phyloP scores from a whole-genome alignment of 2,888 invertebrate genomes.

The Heliconius aoede region DNA sequence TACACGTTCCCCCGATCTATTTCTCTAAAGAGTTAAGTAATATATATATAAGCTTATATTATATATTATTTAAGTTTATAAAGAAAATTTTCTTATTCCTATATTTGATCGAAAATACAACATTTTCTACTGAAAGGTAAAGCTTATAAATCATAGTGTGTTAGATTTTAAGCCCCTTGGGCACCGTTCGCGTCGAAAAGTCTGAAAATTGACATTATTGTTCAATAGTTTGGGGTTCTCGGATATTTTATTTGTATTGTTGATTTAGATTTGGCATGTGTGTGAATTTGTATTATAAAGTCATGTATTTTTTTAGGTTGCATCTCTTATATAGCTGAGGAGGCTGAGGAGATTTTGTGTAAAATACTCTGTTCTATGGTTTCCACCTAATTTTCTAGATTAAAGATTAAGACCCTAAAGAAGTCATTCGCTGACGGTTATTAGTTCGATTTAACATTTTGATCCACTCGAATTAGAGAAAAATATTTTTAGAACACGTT shows the following conservation, averaged over 20 bases:
- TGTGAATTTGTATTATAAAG: background rate
- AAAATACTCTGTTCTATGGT: too few relatives aligned
- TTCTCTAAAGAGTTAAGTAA: too few relatives aligned
- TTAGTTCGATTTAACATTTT: too few relatives aligned
- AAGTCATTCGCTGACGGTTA: too few relatives aligned
- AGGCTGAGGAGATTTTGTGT: too few relatives aligned
- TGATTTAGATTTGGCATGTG: background rate
- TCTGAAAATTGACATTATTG: conserved; percentile 38
- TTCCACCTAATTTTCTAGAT: background rate
- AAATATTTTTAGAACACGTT: too few relatives aligned
- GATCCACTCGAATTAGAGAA: too few relatives aligned
- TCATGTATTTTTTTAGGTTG: background rate
- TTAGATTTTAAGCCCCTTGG: conserved; percentile 44
- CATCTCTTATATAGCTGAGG: too few relatives aligned
- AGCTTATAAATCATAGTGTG: conserved; percentile 45
- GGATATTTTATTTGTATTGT: conserved; percentile 3
- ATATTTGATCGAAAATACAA: conserved; percentile 34
- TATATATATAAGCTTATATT: too few relatives aligned
- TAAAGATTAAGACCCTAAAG: too few relatives aligned
- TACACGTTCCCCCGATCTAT: too few relatives aligned
- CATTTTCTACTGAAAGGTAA: conserved; percentile 37
- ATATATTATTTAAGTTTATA: background rate
- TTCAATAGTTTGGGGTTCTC: conserved; percentile 33
- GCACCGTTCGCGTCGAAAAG: conserved; percentile 31
- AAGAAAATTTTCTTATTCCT: conserved; percentile 39